Conservation (phyloP, 2,797 vertebrate genomes). For the Diglossa cyanea region DNA sequence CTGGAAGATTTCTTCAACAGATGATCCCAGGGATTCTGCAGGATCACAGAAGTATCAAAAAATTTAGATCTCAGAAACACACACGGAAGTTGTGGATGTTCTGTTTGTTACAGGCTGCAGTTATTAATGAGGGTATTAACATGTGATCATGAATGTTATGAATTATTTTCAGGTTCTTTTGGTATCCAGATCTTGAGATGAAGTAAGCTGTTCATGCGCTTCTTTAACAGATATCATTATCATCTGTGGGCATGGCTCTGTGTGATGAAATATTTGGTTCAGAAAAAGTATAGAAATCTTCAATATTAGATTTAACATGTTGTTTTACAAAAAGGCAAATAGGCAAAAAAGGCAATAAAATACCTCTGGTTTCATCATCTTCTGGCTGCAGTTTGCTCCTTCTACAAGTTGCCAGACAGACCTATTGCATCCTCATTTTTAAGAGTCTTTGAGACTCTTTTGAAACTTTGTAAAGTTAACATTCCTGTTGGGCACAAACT, state of each 20-base stretch:
- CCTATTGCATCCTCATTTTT: neutral
- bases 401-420: neutral
- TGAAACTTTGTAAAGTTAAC: neutral
- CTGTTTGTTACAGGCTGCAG: neutral
- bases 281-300: neutral
- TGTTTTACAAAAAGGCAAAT: neutral
- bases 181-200: neutral
- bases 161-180: neutral
- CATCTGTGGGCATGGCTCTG: neutral
- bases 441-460: neutral
- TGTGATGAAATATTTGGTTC: neutral
- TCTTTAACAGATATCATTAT: neutral
- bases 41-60: neutral
- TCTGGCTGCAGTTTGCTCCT: neutral
- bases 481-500: neutral
- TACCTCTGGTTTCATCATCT: neutral
- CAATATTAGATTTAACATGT: neutral
- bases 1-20: neutral
- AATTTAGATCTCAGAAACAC: neutral
- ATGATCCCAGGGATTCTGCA: accelerated
- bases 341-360: neutral
- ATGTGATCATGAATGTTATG: neutral
- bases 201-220: neutral
- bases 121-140: neutral
- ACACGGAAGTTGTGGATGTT: neutral